These are phyloP conservation scores for Crenuchus spilurus DNA, from an alignment of 2,797 vertebrate species.

Conservation along the genomic window DNA sequence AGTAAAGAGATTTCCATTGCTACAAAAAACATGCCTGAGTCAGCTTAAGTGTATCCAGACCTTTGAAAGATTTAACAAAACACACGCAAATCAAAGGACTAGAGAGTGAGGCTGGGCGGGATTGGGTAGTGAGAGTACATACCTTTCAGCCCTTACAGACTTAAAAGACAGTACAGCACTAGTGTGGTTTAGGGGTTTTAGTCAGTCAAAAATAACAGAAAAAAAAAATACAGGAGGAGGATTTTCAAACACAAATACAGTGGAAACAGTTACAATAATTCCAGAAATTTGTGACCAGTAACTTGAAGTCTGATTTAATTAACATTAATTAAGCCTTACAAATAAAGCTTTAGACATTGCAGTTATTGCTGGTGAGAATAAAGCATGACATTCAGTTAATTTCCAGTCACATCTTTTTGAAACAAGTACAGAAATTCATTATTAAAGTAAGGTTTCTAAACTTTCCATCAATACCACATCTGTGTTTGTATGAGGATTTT, in stretches of 20 bases:
- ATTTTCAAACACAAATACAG: neutral
- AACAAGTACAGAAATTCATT: no score
- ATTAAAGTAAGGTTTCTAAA: no score
- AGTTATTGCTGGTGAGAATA: neutral
- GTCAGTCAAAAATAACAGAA: neutral
- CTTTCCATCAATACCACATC: no score
- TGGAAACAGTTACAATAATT: neutral
- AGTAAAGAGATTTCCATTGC: neutral
- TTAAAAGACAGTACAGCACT: neutral
- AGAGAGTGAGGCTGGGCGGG: neutral
- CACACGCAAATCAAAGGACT: neutral
- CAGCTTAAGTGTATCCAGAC: constrained; percentile 1
- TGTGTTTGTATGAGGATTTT: no score
- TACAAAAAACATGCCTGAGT: neutral
- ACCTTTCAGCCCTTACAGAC: neutral
- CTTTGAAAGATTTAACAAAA: neutral
- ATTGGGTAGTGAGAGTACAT: neutral
- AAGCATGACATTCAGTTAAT: neutral
- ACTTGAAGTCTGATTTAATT: neutral
- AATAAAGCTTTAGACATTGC: neutral
- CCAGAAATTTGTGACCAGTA: neutral
- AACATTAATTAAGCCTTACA: no score
- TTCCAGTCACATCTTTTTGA: neutral
- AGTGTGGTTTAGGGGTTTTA: neutral
- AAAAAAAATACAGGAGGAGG: neutral